A percentile compares a stretch with the other conserved stretches of the same genome.
These are phyloP conservation scores for Lasioglossum pauxillum DNA, from an alignment of 2,888 invertebrate species.

Conservation along the genomic window DNA sequence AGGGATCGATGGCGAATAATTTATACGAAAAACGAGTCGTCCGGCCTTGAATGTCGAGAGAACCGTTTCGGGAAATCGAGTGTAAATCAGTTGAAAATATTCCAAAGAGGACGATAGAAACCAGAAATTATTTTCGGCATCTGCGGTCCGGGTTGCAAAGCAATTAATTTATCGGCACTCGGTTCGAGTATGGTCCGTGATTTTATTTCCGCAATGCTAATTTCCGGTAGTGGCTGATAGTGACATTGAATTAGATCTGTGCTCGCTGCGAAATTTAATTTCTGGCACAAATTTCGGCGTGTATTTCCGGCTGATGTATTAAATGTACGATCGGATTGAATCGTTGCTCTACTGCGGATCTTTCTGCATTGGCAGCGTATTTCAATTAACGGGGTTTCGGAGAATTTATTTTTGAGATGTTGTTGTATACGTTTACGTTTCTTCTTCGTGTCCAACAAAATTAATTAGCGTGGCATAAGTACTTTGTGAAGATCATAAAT, in stretches of 20 bases:
- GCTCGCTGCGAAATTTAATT: background rate
- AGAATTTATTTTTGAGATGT: background rate
- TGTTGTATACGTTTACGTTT: background rate
- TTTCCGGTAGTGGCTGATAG: background rate
- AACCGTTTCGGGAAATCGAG: too few species aligned
- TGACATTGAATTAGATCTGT: background rate
- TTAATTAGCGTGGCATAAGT: background rate
- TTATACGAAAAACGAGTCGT: background rate
- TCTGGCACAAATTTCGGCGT: background rate
- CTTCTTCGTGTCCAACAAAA: background rate
- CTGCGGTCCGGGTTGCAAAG: background rate
- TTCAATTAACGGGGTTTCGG: background rate
- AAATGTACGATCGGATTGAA: background rate
- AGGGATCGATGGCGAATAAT: background rate
- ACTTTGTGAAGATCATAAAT: background rate
- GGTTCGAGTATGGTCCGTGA: background rate
- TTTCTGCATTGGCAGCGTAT: background rate
- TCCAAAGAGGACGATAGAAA: background rate
- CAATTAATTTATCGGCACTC: background rate
- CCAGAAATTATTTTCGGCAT: background rate
- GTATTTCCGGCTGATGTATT: background rate
- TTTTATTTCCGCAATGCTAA: background rate
- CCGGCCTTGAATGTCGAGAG: background rate
- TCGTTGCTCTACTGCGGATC: background rate
- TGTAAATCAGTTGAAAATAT: background rate